phyloP scores from a whole-genome alignment of 2,888 invertebrate species.

The Xanthorhoe designata region DNA sequence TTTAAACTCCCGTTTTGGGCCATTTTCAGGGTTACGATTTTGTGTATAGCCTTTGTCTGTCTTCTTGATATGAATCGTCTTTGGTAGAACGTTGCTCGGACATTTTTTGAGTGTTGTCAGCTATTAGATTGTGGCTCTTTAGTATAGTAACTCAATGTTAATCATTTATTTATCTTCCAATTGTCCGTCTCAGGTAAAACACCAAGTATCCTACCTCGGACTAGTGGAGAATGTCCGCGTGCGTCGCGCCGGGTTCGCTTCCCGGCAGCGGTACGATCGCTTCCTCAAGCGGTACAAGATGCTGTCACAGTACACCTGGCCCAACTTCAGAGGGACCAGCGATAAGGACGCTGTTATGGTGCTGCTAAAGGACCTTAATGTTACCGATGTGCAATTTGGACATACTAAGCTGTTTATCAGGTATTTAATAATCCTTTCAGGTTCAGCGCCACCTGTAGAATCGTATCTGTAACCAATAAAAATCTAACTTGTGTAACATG shows the following conservation, averaged over 20 bases:
- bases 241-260: constrained; percentile 98
- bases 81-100: too few species aligned
- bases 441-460: too few species aligned
- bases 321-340: constrained; percentile 93
- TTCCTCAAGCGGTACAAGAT: constrained; percentile 98
- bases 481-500: too few species aligned
- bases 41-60: too few species aligned
- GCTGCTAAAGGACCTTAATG: constrained; percentile 91
- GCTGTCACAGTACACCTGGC: constrained; percentile 98
- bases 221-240: constrained; percentile 98
- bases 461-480: too few species aligned
- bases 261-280: constrained; percentile 96
- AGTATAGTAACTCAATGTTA: too few species aligned
- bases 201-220: constrained; percentile 94
- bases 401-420: constrained; percentile 98
- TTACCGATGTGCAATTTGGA: constrained; percentile 96
- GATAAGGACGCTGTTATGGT: constrained; percentile 94
- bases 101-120: too few species aligned
- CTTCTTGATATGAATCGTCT: too few species aligned
- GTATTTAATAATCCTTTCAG: constrained; percentile 53
- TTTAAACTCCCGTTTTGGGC: too few species aligned
- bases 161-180: too few species aligned
- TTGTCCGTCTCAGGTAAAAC: constrained; percentile 76
- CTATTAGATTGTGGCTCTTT: too few species aligned
- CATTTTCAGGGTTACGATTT: too few species aligned